Base-by-base conservation (phyloP, 2,888 invertebrate genomes). In the Spodoptera picta region DNA sequence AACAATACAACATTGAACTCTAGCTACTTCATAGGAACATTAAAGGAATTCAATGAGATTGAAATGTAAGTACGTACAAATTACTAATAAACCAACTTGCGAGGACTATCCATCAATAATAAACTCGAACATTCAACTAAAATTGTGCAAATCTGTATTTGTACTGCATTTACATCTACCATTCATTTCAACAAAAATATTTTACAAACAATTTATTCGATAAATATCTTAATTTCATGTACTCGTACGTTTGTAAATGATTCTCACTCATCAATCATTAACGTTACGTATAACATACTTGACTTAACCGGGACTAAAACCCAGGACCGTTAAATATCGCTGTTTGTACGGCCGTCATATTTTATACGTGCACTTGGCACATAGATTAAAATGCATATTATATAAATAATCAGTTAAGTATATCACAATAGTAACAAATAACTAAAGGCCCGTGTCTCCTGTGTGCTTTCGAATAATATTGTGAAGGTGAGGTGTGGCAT, bases 361-460 rank as follows among this genome's bases (percentile, higher is more conserved):
- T 52, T 55, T 51, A 6, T 56, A 68, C 36, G 36, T 36, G 36
- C 49, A 63, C 57, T 66, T 52, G 54, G 41, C 47, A 52, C 51
- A 49, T 50, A 41, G 60, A 55, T 57, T 58, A 59, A 81, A 82
- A 79, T 80, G 75, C 77, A 77, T 44, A 57, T 42, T 75, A 64
- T 46, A 69, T 71, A 75, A 73, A 81, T 61, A 60, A 76, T 69
- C 65, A 70, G 77, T 60, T 65, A 75, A 60, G 63, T 77, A 70
- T 81, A 83, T 81, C 81, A 83, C 82, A 81, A 73, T 74, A 54
- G 73, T 58, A 70, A 70, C 66, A 69, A 70, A 65, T 64, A 71
- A 74, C 56, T 69, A 61, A 74, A 77, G 64, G 62, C 54, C 69
- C 27, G 54, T 59, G 44, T 53, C n/a, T 51, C 55, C 44, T 45